phyloP scores from a whole-genome alignment of 2,888 invertebrate species.

The Gari tellinella region DNA sequence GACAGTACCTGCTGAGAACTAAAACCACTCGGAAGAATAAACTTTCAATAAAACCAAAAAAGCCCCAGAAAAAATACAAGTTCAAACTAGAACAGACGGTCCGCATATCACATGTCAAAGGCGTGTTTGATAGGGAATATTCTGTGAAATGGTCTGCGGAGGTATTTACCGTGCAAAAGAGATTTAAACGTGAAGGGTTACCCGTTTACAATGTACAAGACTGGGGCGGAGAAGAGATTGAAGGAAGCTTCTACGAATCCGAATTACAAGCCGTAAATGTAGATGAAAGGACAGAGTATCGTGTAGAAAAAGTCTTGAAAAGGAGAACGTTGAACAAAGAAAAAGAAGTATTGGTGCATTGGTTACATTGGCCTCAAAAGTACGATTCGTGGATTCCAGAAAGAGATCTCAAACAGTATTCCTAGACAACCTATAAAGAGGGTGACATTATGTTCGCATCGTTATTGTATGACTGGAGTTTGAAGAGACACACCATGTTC shows the following conservation, averaged over 20 bases:
- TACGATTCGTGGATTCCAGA: slow-evolving; percentile 33
- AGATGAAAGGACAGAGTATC: slow-evolving; percentile 30
- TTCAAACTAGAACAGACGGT: slow-evolving; percentile 43
- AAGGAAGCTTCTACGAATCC: slow-evolving; percentile 42
- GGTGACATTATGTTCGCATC: too few species aligned
- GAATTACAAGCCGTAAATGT: slow-evolving; percentile 46
- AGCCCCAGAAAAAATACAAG: slow-evolving; percentile 3
- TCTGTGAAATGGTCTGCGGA: slow-evolving; percentile 53
- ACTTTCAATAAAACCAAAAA: background rate
- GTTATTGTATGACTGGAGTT: too few species aligned
- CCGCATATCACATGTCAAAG: slow-evolving; percentile 20
- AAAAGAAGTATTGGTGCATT: slow-evolving; percentile 41
- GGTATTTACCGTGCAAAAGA: slow-evolving; percentile 33
- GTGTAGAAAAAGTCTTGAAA: slow-evolving; percentile 39
- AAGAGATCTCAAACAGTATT: background rate
- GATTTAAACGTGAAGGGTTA: slow-evolving; percentile 30
- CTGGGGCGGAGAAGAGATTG: slow-evolving; percentile 32
- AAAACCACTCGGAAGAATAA: too few species aligned
- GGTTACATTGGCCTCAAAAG: slow-evolving; percentile 59
- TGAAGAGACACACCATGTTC: slow-evolving; percentile 6
- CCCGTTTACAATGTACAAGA: slow-evolving; percentile 33
- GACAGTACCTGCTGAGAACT: slow-evolving; percentile 11
- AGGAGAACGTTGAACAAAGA: slow-evolving; percentile 23
- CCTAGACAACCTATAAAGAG: too few species aligned
- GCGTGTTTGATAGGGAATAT: slow-evolving; percentile 48